Evolutionary conservation across 2,797 vertebrate species (phyloP).

Genomic region (Sebastolobus altivelis): DNA sequence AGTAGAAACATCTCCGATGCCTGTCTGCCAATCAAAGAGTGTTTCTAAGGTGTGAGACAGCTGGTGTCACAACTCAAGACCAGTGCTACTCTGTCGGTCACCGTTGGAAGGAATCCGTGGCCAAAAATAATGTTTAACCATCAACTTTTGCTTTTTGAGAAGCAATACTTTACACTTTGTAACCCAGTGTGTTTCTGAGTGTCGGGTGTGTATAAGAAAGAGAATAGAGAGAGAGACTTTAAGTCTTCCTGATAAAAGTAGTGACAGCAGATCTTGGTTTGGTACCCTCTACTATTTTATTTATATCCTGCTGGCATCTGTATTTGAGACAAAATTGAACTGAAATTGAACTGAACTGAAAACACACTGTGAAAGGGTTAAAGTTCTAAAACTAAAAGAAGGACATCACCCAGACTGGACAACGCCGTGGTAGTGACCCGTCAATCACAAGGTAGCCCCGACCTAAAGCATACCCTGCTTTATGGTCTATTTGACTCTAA

Average conservation of each 20-base stretch:
- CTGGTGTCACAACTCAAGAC: constrained; percentile 52
- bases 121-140: constrained; percentile 15
- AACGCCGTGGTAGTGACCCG: too few species aligned
- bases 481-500: too few species aligned
- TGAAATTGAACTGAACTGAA: too few species aligned
- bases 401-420: too few species aligned
- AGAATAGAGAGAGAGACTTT: background rate
- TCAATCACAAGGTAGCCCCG: too few species aligned
- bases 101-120: background rate
- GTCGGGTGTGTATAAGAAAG: background rate
- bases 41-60: constrained; percentile 55
- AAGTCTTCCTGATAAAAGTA: background rate
- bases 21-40: constrained; percentile 55
- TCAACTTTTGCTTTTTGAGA: constrained; percentile 19
- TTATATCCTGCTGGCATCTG: background rate
- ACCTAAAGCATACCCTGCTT: too few species aligned
- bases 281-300: background rate
- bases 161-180: background rate
- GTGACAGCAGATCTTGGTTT: background rate
- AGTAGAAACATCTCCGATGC: constrained; percentile 24
- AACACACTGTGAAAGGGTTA: too few species aligned
- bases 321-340: background rate
- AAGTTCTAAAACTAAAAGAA: too few species aligned
- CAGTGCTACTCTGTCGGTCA: constrained; percentile 14
- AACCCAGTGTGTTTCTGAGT: background rate